phyloP scores from a whole-genome alignment of 2,113 vertebrate genomes.

The Cnemophilus loriae region DNA sequence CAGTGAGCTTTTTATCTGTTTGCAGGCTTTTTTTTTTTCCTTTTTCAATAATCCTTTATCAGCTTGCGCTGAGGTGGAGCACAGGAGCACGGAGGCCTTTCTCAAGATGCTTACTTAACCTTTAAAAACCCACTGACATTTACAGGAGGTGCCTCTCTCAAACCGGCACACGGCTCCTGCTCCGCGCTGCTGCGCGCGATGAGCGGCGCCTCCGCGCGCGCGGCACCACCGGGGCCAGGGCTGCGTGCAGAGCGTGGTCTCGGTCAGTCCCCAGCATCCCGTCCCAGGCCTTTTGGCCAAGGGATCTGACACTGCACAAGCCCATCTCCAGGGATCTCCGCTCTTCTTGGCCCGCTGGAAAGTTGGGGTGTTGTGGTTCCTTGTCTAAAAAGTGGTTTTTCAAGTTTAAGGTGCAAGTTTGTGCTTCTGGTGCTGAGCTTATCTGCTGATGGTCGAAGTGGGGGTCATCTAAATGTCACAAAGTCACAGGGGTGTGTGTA shows the following conservation, averaged over 20 bases:
- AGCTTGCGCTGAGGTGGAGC: conserved; percentile 50
- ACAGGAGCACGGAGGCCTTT: conserved; percentile 46
- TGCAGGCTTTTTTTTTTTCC: background rate
- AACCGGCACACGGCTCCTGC: background rate
- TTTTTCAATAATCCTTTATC: conserved; percentile 62
- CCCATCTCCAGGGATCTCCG: fast-evolving
- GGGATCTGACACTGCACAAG: too few species aligned
- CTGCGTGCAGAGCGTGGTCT: background rate
- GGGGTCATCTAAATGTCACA: background rate
- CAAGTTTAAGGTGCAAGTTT: background rate
- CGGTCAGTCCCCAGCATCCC: background rate
- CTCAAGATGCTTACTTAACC: conserved; percentile 70
- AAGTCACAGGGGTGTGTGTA: fast-evolving
- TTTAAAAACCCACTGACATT: conserved; percentile 63
- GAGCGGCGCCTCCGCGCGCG: background rate
- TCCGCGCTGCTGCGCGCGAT: fast-evolving
- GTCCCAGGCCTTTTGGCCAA: background rate
- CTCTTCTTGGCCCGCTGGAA: fast-evolving
- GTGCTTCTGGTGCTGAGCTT: background rate
- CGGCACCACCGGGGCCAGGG: background rate
- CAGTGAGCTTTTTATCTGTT: conserved; percentile 61
- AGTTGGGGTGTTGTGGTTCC: background rate
- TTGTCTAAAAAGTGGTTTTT: background rate
- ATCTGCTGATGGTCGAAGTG: fast-evolving
- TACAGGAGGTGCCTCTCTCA: conserved; percentile 48